Evolutionary conservation across 2,888 invertebrate genomes (phyloP).

Genomic region (Copidosoma aretas): DNA sequence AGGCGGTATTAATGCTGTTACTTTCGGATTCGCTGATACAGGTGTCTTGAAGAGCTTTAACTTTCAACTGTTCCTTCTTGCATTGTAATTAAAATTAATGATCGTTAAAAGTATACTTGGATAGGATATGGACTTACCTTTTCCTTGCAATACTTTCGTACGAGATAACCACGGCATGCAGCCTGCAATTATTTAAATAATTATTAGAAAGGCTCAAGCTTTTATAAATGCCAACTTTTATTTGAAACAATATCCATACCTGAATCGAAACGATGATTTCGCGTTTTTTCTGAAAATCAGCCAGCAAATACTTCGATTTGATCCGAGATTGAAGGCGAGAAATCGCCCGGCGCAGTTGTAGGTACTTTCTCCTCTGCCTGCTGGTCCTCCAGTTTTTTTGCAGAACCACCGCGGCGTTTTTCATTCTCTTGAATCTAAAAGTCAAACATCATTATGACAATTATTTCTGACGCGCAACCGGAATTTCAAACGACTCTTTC

Average conservation of each 20-base stretch:
- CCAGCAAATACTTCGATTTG: conserved; percentile 75
- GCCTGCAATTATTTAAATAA: conserved; percentile 61
- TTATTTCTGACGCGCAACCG: neutral
- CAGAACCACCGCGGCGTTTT: conserved; percentile 76
- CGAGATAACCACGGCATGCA: conserved; percentile 76
- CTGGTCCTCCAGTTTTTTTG: conserved; percentile 86
- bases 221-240: neutral
- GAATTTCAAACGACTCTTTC: neutral
- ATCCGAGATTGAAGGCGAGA: conserved; percentile 84
- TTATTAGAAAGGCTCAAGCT: conserved; percentile 3
- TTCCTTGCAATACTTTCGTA: conserved; percentile 66
- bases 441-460: no score
- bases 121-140: conserved; percentile 58
- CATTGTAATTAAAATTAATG: neutral
- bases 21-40: conserved; percentile 57
- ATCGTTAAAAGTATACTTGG: neutral
- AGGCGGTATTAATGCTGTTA: conserved; percentile 72
- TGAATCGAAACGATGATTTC: conserved; percentile 76
- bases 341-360: conserved; percentile 78
- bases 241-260: conserved; percentile 44
- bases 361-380: conserved; percentile 74
- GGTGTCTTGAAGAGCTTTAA: conserved; percentile 69
- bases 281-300: conserved; percentile 75
- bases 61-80: conserved; percentile 7
- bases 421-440: conserved; percentile 70